A percentile compares a stretch with the other conserved stretches of the same genome.
Conservation (phyloP, 2,888 invertebrate genomes). For the Criorhina ranunculi region DNA sequence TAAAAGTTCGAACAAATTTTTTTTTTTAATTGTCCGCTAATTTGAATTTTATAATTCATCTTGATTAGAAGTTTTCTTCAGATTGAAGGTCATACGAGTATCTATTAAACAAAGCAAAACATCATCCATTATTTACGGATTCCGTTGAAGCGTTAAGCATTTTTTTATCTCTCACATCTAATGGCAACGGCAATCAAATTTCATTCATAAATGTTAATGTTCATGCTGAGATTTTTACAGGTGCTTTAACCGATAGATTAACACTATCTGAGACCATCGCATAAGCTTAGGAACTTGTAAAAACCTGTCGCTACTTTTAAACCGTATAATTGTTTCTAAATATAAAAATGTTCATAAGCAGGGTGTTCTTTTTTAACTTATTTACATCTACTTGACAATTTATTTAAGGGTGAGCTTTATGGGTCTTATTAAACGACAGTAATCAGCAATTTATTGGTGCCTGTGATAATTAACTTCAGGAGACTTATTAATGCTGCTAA, state of each 20-base stretch:
- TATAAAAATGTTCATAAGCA: no score
- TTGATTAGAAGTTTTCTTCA: not conserved
- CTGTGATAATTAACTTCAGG: constrained; percentile 1
- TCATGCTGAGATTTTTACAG: constrained; percentile 5
- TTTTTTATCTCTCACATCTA: constrained; percentile 18
- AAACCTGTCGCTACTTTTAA: not conserved
- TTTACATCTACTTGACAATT: constrained; percentile 14
- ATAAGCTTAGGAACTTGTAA: not conserved
- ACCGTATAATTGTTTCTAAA: not conserved
- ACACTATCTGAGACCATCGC: not conserved
- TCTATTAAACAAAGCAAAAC: constrained; percentile 9
- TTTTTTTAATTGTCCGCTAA: not conserved
- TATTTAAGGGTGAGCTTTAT: not conserved
- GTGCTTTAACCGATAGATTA: not conserved
- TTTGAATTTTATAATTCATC: not conserved
- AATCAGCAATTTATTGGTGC: constrained; percentile 26
- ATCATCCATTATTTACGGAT: constrained; percentile 15
- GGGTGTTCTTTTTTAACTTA: no score
- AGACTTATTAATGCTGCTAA: constrained; percentile 17
- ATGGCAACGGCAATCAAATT: constrained; percentile 17
- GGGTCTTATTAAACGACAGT: constrained; percentile 1
- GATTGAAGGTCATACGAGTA: not conserved
- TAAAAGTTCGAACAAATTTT: not conserved
- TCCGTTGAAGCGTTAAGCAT: constrained; percentile 7
- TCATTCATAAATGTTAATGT: constrained; percentile 20